Evolutionary conservation across 2,113 vertebrate genomes (phyloP).

Genomic region (Caracal caracal): DNA sequence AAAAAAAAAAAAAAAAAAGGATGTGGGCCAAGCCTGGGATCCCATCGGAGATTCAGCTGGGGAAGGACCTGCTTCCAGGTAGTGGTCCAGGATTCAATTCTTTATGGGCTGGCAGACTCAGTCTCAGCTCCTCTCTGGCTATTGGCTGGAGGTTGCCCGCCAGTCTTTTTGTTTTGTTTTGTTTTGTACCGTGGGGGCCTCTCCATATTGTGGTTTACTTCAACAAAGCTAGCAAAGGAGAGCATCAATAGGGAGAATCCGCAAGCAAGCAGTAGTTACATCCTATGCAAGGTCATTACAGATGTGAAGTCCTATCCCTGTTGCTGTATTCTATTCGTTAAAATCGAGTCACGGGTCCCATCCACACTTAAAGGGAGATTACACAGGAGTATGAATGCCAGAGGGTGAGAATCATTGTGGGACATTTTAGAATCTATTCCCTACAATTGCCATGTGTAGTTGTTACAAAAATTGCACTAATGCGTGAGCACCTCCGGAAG

Average conservation of each 20-base stretch:
- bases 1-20: not conserved
- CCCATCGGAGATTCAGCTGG: not conserved
- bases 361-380: not conserved
- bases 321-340: not conserved
- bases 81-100: not conserved
- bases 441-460: not conserved
- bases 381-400: not conserved
- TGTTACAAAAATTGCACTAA: not conserved
- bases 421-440: not conserved
- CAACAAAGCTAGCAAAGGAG: not conserved
- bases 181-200: not conserved
- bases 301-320: not conserved
- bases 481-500: not conserved
- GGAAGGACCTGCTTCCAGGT: not conserved
- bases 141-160: not conserved
- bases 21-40: not conserved
- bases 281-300: not conserved
- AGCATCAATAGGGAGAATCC: not conserved
- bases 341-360: not conserved
- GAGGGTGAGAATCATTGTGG: not conserved
- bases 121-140: not conserved
- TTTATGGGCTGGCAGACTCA: not conserved
- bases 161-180: not conserved
- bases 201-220: not conserved
- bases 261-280: not conserved